phyloP scores from a whole-genome alignment of 2,888 invertebrate species.

The Cephus spinipes region DNA sequence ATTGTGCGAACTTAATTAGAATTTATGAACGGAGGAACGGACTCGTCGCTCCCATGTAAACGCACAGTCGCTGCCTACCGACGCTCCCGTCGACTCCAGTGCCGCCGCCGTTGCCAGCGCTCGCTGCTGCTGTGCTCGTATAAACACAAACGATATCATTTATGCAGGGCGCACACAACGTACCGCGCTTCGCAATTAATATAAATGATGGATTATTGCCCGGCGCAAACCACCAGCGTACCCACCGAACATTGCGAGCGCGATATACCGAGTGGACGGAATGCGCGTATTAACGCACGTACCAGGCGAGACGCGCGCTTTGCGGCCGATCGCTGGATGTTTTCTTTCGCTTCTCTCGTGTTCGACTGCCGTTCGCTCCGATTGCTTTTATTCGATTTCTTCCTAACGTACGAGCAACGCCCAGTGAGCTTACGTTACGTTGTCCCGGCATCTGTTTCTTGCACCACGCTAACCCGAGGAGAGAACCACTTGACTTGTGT shows the following conservation, averaged over 20 bases:
- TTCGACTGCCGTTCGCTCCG: not conserved
- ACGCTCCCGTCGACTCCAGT: not conserved
- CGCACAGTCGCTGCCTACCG: constrained; percentile 30
- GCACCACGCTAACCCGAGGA: not conserved
- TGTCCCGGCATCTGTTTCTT: not conserved
- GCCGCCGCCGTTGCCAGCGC: constrained; percentile 8
- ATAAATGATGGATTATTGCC: constrained; percentile 62
- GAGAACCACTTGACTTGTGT: not conserved
- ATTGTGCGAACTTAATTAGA: constrained; percentile 61
- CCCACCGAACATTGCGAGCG: not conserved
- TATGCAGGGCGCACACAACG: constrained; percentile 42
- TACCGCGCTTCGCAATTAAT: constrained; percentile 59
- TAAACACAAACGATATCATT: constrained; percentile 55
- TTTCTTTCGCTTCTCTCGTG: not conserved
- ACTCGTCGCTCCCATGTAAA: not conserved
- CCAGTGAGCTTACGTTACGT: not conserved
- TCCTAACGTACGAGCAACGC: not conserved
- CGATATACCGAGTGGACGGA: not conserved
- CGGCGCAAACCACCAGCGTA: not conserved
- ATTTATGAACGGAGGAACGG: constrained; percentile 52
- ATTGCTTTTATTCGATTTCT: not conserved
- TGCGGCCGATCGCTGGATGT: not conserved
- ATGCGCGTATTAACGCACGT: not conserved
- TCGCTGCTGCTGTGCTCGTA: constrained; percentile 34
- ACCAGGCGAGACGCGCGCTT: not conserved